Conservation (phyloP, 2,888 invertebrate genomes). For the Rhynchonema sp. region DNA sequence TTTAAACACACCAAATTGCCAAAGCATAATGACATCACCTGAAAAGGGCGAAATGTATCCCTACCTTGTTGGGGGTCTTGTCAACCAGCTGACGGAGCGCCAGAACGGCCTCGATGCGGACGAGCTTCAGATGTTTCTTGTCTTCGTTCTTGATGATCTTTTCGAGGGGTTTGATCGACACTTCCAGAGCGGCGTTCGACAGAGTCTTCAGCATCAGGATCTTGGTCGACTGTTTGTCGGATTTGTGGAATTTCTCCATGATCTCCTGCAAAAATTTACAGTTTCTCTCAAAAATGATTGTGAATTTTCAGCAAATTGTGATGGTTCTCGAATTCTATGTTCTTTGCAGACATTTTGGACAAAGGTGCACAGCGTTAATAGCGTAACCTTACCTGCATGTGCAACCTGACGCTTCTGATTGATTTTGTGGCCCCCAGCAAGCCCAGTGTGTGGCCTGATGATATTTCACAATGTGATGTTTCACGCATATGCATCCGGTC, state of each 20-base stretch:
- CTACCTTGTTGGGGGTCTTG: slow-evolving; percentile 11
- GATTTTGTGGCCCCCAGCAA: not conserved
- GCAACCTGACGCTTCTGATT: too few relatives aligned
- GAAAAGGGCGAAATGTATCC: not conserved
- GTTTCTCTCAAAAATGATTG: too few relatives aligned
- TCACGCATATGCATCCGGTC: not conserved
- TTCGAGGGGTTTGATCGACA: slow-evolving; percentile 16
- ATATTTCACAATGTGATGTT: not conserved
- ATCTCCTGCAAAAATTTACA: not conserved
- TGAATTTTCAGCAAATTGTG: too few relatives aligned
- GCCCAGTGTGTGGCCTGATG: slow-evolving; percentile 8
- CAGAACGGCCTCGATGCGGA: slow-evolving; percentile 17
- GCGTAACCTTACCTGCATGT: too few relatives aligned
- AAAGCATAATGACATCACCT: too few relatives aligned
- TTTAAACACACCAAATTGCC: too few relatives aligned
- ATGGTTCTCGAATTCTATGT: too few relatives aligned
- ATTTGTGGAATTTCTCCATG: not conserved
- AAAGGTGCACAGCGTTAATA: too few relatives aligned
- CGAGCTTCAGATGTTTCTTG: slow-evolving; percentile 7
- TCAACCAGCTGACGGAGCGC: slow-evolving; percentile 16
- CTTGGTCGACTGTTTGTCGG: slow-evolving; percentile 12
- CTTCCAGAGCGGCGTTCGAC: slow-evolving; percentile 22
- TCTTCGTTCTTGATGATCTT: slow-evolving; percentile 18
- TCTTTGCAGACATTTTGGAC: too few relatives aligned
- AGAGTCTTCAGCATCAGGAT: slow-evolving; percentile 20